phyloP scores from a whole-genome alignment of 2,113 vertebrate species.

The Tretioscincus oriximinensis region DNA sequence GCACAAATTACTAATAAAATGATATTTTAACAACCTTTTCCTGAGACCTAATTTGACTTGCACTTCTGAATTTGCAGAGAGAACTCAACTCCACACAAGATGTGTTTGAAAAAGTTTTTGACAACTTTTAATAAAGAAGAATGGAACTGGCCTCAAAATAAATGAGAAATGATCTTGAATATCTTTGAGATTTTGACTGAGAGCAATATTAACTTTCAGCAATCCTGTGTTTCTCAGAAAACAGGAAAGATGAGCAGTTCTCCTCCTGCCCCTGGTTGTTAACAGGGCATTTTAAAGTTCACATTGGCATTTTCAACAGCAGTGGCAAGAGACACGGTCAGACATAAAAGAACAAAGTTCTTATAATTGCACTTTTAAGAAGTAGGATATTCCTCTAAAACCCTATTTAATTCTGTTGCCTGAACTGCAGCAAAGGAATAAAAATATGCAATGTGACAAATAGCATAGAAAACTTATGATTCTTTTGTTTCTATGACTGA shows the following conservation, averaged over 20 bases:
- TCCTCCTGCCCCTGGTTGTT: constrained; percentile 34
- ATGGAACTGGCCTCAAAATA: not conserved
- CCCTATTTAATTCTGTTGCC: not conserved
- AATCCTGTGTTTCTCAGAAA: constrained; percentile 46
- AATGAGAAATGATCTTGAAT: not conserved
- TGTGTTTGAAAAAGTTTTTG: constrained; percentile 23
- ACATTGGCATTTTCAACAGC: constrained; percentile 52
- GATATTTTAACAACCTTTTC: constrained; percentile 19
- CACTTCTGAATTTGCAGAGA: constrained; percentile 25
- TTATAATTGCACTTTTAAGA: constrained; percentile 13
- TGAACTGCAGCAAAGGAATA: not conserved
- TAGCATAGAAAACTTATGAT: not conserved
- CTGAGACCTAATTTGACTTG: constrained; percentile 21
- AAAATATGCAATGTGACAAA: not conserved
- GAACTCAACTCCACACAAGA: not conserved
- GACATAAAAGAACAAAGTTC: constrained; percentile 34
- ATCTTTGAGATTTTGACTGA: not conserved
- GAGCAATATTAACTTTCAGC: constrained; percentile 38
- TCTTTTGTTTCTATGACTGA: not conserved
- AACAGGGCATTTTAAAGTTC: constrained; percentile 53
- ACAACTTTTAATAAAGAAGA: constrained; percentile 23
- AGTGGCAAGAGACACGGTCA: constrained; percentile 12
- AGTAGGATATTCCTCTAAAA: not conserved
- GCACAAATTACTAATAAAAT: constrained; percentile 17
- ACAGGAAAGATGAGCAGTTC: constrained; percentile 46